These are phyloP conservation scores for Aspidoscelis tigris DNA, from an alignment of 2,113 vertebrate species.

Conservation along the genomic window DNA sequence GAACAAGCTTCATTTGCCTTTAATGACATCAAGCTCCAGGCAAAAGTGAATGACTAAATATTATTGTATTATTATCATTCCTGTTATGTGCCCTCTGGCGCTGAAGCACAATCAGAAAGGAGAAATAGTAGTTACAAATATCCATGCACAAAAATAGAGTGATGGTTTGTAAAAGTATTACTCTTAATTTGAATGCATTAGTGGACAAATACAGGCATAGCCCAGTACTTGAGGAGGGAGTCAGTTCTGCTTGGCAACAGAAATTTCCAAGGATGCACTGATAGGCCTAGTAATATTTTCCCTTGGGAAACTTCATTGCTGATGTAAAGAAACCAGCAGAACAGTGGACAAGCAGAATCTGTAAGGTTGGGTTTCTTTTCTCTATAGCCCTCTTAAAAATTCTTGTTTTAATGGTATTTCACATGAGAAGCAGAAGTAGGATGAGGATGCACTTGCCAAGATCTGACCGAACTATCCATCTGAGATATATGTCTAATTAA, in stretches of 20 bases:
- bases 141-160: background rate
- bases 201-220: background rate
- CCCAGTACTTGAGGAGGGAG: background rate
- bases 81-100: background rate
- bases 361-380: too few relatives aligned
- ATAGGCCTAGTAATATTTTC: background rate
- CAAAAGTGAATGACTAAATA: background rate
- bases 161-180: too few relatives aligned
- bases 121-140: background rate
- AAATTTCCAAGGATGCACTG: background rate
- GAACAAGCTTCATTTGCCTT: background rate
- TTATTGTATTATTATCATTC: background rate
- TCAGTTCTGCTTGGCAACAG: background rate
- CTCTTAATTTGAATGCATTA: background rate
- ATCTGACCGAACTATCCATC: too few relatives aligned
- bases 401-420: too few relatives aligned
- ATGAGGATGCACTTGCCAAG: too few relatives aligned
- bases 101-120: background rate
- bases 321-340: background rate
- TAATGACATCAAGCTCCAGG: background rate
- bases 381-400: too few relatives aligned
- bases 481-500: too few relatives aligned
- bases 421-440: too few relatives aligned
- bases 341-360: background rate
- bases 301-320: background rate